Conservation (phyloP, 2,888 invertebrate genomes). For the Quadroppia sp. region DNA sequence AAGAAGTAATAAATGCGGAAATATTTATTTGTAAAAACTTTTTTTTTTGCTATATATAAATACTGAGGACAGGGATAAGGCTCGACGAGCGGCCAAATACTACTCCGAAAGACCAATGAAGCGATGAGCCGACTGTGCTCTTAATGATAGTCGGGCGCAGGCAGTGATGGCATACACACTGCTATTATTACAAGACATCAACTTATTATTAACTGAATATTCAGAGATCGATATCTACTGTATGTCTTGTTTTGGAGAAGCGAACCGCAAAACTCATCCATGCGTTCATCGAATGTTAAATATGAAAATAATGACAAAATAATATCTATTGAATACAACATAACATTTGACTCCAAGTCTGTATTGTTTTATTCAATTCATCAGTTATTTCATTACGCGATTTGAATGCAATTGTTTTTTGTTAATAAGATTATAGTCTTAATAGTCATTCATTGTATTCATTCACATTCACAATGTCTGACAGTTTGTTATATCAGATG, state of each 20-base stretch:
- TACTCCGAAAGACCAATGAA: background rate
- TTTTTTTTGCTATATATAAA: background rate
- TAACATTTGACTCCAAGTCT: background rate
- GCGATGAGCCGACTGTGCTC: background rate
- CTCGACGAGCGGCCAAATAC: background rate
- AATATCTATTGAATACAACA: background rate
- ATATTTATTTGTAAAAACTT: no score
- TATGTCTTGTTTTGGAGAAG: slow-evolving; percentile 17
- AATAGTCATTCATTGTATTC: background rate
- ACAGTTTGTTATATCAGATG: background rate
- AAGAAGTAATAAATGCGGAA: no score
- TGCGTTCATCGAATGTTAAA: slow-evolving; percentile 1
- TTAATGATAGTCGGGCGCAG: background rate
- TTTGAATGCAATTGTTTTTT: slow-evolving; percentile 9
- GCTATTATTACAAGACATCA: no score
- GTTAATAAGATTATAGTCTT: background rate
- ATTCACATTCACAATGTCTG: background rate
- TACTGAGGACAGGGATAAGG: background rate
- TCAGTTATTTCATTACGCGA: slow-evolving; percentile 3
- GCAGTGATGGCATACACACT: background rate
- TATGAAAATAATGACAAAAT: background rate
- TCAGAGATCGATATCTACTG: slow-evolving; percentile 20
- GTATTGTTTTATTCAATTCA: slow-evolving; percentile 17
- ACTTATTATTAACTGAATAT: slow-evolving; percentile 8
- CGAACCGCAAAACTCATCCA: slow-evolving; percentile 22